Evolutionary conservation across 2,888 invertebrate genomes (phyloP), one percentile per base, ranked within the genome.

Genomic region (Chromoteleia sp.): DNA sequence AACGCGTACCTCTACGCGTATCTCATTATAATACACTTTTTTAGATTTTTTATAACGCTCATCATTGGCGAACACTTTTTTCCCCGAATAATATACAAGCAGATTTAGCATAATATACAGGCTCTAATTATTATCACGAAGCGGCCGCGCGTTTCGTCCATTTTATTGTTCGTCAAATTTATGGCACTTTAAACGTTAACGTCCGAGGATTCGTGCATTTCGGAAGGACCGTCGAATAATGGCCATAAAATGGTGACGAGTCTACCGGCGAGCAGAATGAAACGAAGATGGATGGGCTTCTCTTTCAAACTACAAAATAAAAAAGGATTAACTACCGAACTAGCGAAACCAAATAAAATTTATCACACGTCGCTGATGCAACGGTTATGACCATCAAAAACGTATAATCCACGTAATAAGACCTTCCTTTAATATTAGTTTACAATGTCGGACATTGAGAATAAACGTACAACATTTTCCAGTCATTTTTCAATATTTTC

Each of bases 201-300:
- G 68, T 74, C 50, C 43, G 68, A 63, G 59, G 52, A 77, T 63
- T 41, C 73, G 50, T 82, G 77, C 77, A 58, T 77, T 82, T 82
- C 81, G 81, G 77, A 82, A 82, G 81, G 77, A 82, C 81, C 74
- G 63, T 74, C 81, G 52, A 81, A 82, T 77, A 68, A 82, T 78
- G 43, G 75, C 59, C 70, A 75, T 82, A 74, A 82, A 78, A 75
- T 65, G 78, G 74, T 70, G 77, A 70, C 74, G 59, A 70, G 61
- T 77, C 61, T 68, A 63, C 81, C 71, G 76, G 21, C 54, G 56
- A 73, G 15, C 68, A 56, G 41, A 70, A 78, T 65, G 77, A 59
- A 63, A 82, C 70, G 78, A 82, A 78, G 82, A 78, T 82, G 58
- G 70, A 82, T 82, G 74, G 63, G 70, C 39, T 52, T 43, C 70